phyloP scores from a whole-genome alignment of 2,113 vertebrate genomes.

The Jaculus jaculus region DNA sequence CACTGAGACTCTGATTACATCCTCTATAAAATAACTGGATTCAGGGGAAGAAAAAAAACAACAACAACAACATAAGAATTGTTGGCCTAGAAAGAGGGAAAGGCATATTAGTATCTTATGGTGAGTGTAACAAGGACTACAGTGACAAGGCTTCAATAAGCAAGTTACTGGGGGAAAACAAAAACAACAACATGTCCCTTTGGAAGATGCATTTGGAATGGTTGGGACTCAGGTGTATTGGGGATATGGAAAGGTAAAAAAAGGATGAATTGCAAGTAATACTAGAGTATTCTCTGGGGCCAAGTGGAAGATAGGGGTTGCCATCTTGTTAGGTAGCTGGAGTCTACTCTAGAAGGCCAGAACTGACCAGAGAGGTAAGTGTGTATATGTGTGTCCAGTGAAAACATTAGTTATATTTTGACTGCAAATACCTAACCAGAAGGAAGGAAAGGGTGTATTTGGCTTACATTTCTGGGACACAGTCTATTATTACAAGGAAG shows the following conservation, averaged over 20 bases:
- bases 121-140: neutral
- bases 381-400: neutral
- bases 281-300: neutral
- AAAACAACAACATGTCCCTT: neutral
- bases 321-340: neutral
- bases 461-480: too few relatives aligned
- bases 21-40: slow-evolving; percentile 9
- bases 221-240: neutral
- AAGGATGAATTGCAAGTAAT: neutral
- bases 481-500: too few relatives aligned
- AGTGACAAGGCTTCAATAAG: neutral
- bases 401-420: too few relatives aligned
- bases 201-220: neutral
- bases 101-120: neutral
- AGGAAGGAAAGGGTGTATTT: too few relatives aligned
- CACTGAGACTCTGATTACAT: neutral
- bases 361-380: neutral
- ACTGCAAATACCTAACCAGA: too few relatives aligned
- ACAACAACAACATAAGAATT: neutral
- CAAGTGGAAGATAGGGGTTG: neutral
- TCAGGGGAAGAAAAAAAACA: neutral
- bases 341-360: neutral
- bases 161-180: neutral
- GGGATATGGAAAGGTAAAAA: neutral
- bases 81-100: neutral